These are phyloP conservation scores for Scrobipalpa costella DNA, from an alignment of 2,888 invertebrate genomes.

Conservation along the genomic window DNA sequence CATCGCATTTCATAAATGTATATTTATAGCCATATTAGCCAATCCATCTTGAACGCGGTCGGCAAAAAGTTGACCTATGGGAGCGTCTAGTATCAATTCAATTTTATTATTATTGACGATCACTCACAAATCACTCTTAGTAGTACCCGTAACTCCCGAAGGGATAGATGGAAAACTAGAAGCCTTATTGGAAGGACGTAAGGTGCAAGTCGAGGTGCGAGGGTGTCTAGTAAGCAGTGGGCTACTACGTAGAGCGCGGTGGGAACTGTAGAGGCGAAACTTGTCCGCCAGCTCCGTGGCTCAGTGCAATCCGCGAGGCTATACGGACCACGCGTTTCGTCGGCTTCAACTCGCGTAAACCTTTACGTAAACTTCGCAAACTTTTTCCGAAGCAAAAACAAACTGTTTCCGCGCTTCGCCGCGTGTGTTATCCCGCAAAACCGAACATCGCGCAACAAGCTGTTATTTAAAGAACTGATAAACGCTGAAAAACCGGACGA, in stretches of 20 bases:
- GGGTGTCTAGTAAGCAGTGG: conserved; percentile 44
- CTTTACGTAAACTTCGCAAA: conserved; percentile 66
- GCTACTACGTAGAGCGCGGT: conserved; percentile 14
- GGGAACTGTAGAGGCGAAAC: conserved; percentile 3
- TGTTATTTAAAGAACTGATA: conserved; percentile 36
- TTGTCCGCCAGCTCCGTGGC: conserved; percentile 44
- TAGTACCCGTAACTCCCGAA: not conserved
- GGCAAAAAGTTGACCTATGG: conserved; percentile 11
- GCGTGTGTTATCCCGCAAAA: conserved; percentile 44
- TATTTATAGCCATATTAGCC: not conserved
- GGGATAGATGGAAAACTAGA: conserved; percentile 23
- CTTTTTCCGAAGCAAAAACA: conserved; percentile 46
- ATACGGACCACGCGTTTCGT: conserved; percentile 66
- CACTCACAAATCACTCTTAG: conserved; percentile 14
- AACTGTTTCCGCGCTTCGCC: conserved; percentile 38
- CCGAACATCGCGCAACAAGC: conserved; percentile 29
- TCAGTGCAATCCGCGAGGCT: conserved; percentile 57
- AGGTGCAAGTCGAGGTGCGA: conserved; percentile 47
- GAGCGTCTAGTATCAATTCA: not conserved
- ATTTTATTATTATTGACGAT: conserved; percentile 13
- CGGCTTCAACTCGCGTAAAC: conserved; percentile 59
- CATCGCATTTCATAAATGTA: not conserved
- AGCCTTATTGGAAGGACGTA: conserved; percentile 38
- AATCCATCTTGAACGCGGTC: conserved; percentile 21
- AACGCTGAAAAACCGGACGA: conserved; percentile 42